Conservation (phyloP, 2,888 invertebrate genomes). For the Aleiodes alternator region DNA sequence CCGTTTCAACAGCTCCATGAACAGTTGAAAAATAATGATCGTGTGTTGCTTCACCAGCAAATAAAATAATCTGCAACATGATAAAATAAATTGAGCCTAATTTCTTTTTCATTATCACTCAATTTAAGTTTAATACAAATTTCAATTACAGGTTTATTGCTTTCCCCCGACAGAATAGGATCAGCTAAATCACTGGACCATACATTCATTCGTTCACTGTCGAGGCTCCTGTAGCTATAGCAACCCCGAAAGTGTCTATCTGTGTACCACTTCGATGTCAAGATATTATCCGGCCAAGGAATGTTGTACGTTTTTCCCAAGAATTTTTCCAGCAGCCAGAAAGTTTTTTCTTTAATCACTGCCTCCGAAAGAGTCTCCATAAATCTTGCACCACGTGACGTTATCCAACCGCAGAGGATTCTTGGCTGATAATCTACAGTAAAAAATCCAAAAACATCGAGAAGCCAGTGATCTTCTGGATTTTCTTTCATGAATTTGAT, state of each 20-base stretch:
- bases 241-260: constrained; percentile 84
- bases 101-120: neutral
- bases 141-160: constrained; percentile 73
- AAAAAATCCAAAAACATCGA: constrained; percentile 82
- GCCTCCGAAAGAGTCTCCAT: constrained; percentile 80
- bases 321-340: constrained; percentile 78
- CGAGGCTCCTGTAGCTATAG: constrained; percentile 80
- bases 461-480: constrained; percentile 79
- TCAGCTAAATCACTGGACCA: constrained; percentile 77
- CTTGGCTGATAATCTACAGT: constrained; percentile 80
- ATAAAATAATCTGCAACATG: constrained; percentile 77
- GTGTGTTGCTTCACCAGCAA: constrained; percentile 84
- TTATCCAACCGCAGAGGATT: constrained; percentile 84
- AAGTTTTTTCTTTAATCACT: constrained; percentile 77
- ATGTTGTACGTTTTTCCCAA: constrained; percentile 77
- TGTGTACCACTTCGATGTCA: constrained; percentile 84
- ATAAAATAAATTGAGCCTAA: constrained; percentile 4
- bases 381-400: constrained; percentile 79
- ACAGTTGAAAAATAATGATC: constrained; percentile 81
- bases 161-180: constrained; percentile 76
- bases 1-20: constrained; percentile 86
- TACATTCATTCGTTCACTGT: constrained; percentile 77
- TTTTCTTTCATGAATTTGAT: constrained; percentile 71
- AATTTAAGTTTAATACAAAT: constrained; percentile 12
- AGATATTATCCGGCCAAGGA: constrained; percentile 76